Evolutionary conservation across 2,797 vertebrate genomes (phyloP), one percentile per base, ranked within the genome.

Genomic region (Danio jaintianensis): DNA sequence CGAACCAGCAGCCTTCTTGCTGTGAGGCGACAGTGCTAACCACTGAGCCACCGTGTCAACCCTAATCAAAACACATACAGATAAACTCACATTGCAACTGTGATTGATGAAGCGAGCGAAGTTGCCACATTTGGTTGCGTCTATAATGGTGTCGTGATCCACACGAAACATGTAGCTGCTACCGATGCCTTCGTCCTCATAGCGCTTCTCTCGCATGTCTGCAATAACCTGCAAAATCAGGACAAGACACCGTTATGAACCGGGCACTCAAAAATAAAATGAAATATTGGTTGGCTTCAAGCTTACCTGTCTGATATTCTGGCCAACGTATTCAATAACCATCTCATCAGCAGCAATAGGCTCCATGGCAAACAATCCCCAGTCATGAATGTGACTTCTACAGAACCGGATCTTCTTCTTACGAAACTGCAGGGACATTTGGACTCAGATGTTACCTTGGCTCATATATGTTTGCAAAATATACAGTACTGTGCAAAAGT

Each of bases 111-210:
- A 99, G 58, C 97, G 95, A 42, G 98, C 98, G 0, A 99, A 98
- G 93, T 99, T 99, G 82, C 98, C 97, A 0, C 97, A 99, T 83
- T 98, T 99, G 0, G 98, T 99, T 53, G 98, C 98, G 0, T 99
- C 98, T 0, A 99, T 99, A 90, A 99, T 99, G 87, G 97, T 98
- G 92, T 99, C 98, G 0, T 98, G 97, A 90, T 99, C 98, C 0
- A 99, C 97, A 4, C 98, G 93, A 93, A 99, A 99, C 98, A 99
- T 98, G 92, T 99, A 99, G 90, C 98, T 99, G 94, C 98, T 99
- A 0, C 98, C 98, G 0, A 99, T 99, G 85, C 98, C 98, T 78
- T 99, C 97, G 0, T 98, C 96, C 85, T 98, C 98, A 0, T 99
- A 99, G 6, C 96, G 95, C 78, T 98, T 98, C 89, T 99, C 97